Conservation (phyloP, 2,797 vertebrate genomes). For the Sciurus vulgaris region DNA sequence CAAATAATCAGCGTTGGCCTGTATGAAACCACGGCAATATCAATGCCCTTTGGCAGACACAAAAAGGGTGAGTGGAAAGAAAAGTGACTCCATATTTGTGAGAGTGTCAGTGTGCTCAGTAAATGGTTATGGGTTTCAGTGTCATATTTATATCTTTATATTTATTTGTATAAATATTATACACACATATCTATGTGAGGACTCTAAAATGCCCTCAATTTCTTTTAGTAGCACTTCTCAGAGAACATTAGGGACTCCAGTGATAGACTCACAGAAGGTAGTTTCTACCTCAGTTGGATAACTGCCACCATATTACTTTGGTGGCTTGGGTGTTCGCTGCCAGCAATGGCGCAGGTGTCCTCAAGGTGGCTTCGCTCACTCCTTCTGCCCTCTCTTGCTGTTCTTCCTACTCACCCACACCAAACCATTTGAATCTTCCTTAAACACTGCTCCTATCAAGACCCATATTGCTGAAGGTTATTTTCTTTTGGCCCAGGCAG, state of each 20-base stretch:
- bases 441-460: background rate
- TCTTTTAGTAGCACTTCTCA: background rate
- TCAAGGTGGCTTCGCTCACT: rapidly evolving
- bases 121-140: background rate
- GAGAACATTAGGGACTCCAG: background rate
- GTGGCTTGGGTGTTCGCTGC: background rate
- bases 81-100: background rate
- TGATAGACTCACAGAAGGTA: background rate
- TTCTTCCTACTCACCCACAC: background rate
- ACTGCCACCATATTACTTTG: background rate
- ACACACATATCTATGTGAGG: background rate
- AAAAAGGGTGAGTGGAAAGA: background rate
- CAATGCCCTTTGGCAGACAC: background rate
- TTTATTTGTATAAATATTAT: background rate
- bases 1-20: background rate
- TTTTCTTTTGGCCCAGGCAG: slow-evolving; percentile 27
- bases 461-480: background rate
- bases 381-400: rapidly evolving
- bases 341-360: too few species aligned
- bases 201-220: background rate
- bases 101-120: background rate
- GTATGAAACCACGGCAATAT: background rate
- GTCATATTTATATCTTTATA: background rate
- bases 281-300: background rate
- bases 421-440: background rate